Base-by-base conservation (phyloP, 2,888 invertebrate genomes). In the Drosophila rubida region DNA sequence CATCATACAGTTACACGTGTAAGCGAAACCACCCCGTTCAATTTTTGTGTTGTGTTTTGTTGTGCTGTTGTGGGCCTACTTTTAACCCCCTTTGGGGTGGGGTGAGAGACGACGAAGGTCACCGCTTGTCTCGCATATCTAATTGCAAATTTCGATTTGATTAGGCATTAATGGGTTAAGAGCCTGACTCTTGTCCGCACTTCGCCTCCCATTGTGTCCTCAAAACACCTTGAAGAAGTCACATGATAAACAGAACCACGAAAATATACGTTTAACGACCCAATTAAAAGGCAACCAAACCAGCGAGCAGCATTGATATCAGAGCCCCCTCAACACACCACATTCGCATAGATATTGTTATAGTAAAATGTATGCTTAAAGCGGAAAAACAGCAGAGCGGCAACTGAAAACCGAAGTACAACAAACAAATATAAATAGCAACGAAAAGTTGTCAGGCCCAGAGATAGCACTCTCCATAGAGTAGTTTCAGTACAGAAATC, bases 131-230 rank as follows among this genome's bases (percentile, higher is more conserved):
- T 78, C 62, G 62, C 86, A 69, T 75, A 78, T 71, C 85, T 76
- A 87, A 82, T 82, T 64, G 64, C 67, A 55, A 67, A 81, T 81
- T 78, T 76, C 48, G 73, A 62, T 75, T 78, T 82, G 79, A 87
- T 82, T 87, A 76, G 76, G 57, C 82, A 64, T 84, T 82, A 82
- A 87, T 82, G 81, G 86, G 81, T 82, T 82, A 82, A 87, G 78
- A 65, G 45, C 8, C 66, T 70, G 72, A 76, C 72, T 83, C 78
- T 72, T 84, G 77, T 63, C 72, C 57, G 2, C 7, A 2, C 7
- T 32, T 30, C 11, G 30, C 3, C n/a, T n/a, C n/a, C 19, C 19
- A 19, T 1, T 44, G 46, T 75, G 80, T 75, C 72, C 80, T 59
- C 78, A 76, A 67, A 80, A 64, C 73, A 78, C 78, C 78, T 78